These are phyloP conservation scores for Mus caroli DNA, from an alignment of 2,797 vertebrate species.

Conservation along the genomic window DNA sequence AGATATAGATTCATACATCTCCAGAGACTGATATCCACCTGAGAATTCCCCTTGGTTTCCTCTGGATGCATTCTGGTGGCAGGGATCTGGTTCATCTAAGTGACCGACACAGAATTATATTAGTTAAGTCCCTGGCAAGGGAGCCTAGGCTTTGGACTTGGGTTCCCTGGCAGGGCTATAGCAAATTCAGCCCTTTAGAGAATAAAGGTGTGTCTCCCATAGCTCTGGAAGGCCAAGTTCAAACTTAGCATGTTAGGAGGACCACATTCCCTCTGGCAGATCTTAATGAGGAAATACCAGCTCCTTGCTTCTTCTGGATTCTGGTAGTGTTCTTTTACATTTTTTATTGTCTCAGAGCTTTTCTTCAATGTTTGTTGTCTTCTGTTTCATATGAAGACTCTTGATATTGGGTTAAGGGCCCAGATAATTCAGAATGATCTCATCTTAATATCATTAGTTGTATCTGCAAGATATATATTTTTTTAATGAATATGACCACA, in stretches of 20 bases:
- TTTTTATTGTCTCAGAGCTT: background rate
- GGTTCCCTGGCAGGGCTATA: background rate
- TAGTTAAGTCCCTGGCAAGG: background rate
- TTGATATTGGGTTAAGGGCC: constrained; percentile 13
- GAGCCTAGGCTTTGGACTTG: background rate
- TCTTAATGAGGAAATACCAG: background rate
- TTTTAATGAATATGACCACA: background rate
- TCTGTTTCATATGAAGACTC: constrained; percentile 27
- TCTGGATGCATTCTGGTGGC: constrained; percentile 1
- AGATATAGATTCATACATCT: constrained; percentile 8
- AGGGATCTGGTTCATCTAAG: background rate
- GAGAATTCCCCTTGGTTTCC: background rate
- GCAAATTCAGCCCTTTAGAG: background rate
- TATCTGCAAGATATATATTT: background rate
- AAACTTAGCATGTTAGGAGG: background rate
- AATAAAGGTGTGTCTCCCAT: background rate
- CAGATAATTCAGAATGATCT: constrained; percentile 55
- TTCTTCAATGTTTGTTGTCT: background rate
- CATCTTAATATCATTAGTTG: constrained; percentile 38
- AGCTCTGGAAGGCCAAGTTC: background rate
- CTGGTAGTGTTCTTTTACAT: background rate
- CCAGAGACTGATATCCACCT: background rate
- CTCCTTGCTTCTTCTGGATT: constrained; percentile 21
- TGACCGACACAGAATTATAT: background rate
- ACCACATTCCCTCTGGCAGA: background rate